phyloP scores from a whole-genome alignment of 1,140 invertebrate genomes.

The Drosophila guanche region DNA sequence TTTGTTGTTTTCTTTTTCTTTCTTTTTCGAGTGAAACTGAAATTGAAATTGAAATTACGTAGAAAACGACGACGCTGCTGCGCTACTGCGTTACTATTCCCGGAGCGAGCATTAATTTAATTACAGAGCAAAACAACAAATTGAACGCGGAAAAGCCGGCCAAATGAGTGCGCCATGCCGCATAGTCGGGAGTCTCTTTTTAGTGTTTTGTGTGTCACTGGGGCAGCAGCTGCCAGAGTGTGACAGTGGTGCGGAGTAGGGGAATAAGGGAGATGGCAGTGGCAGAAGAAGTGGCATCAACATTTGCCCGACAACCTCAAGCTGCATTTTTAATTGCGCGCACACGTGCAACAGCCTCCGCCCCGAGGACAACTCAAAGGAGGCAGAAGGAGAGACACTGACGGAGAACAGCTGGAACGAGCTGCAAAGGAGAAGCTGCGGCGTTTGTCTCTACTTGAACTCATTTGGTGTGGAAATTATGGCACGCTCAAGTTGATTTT shows the following conservation, averaged over 20 bases:
- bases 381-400: conserved; percentile 2
- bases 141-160: conserved; percentile 56
- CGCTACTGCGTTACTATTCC: conserved; percentile 26
- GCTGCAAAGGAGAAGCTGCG: conserved; percentile 18
- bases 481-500: conserved; percentile 75
- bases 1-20: conserved; percentile 32
- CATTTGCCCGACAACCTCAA: conserved; percentile 71
- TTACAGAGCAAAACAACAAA: conserved; percentile 59
- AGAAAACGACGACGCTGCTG: conserved; percentile 13
- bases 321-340: conserved; percentile 80
- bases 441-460: conserved; percentile 70
- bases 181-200: conserved; percentile 42
- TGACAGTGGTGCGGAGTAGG: conserved; percentile 25
- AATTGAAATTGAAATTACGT: conserved; percentile 73
- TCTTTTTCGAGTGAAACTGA: conserved; percentile 18
- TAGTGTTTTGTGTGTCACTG: conserved; percentile 68
- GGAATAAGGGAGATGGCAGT: conserved; percentile 15
- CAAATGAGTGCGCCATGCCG: conserved; percentile 50
- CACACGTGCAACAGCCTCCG: conserved; percentile 62
- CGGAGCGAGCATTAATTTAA: conserved; percentile 74
- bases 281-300: background rate
- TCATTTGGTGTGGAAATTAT: conserved; percentile 77
- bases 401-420: background rate
- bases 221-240: conserved; percentile 52
- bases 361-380: conserved; percentile 26